Base-by-base conservation (phyloP, 2,797 vertebrate genomes). In the Bradypodion ventrale region DNA sequence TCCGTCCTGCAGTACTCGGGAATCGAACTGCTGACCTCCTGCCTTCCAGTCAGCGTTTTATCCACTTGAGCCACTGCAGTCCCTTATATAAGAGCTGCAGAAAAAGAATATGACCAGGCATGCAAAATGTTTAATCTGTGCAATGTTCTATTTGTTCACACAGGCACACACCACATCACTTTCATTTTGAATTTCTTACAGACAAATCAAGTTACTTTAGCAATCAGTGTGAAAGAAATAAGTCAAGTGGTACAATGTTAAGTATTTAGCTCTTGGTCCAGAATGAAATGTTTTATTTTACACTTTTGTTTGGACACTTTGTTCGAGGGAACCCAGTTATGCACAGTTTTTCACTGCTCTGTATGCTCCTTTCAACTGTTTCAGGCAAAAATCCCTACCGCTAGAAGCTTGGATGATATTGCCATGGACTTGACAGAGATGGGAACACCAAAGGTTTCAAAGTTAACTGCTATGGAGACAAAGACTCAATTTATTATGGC, bases 401-500 rank as follows among this genome's bases (percentile, higher is more conserved):
- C 97, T 86, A 97, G 97, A 92, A 99, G 97, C 91, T 95, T 98
- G 92, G 97, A 98, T 19, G 97, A 98, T 90, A 98, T 99, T 0
- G 98, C 98, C 65, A 96, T 98, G 97, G 98, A 99, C 89, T 95
- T 99, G 82, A 98, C 97, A 0, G 98, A 98, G 78, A 97, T 95
- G 44, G 96, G 95, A 10, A 96, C 95, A 29, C 97, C 96, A 0
- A 96, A 96, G 87, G 94, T 97, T 90, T 96, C 94, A 60, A 99
- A 97, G 90, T 93, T 97, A 60, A 96, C 95, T 80, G 95, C 94
- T 35, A 89, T 96, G 13, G 97, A 98, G 13, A 96, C 95, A 63
- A 99, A 98, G 94, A 97, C 97, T 89, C 97, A 96, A 46, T 95
- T 99, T 32, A 99, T 99, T 90, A 99, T 97, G 97, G 97, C 98